Base-by-base conservation (phyloP, 2,113 vertebrate species). In the Picathartes gymnocephalus region DNA sequence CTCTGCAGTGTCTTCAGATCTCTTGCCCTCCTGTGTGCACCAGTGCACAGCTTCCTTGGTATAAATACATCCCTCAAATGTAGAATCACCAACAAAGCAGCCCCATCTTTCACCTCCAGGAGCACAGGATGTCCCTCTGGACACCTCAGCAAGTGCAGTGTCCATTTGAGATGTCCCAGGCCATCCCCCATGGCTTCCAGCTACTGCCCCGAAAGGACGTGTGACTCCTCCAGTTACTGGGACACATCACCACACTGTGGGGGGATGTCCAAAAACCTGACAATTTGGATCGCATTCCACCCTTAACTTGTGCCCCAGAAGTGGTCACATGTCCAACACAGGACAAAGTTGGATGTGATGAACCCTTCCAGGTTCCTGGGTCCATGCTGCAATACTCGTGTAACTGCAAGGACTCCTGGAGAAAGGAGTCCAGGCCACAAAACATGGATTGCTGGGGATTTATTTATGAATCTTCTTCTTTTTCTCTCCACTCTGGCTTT, bases 221-320 rank as follows among this genome's bases (percentile, higher is more conserved):
- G 0, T 40, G 16, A 2, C 14, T 69, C 39, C 23, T 68, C 27
- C 19, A 6, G 13, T 35, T 57, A 4, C 31, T 19, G 35, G 35
- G 31, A n/a, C 5, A 24, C 9, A 20, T 44, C 54, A 72, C 19
- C 27, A 39, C 31, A 35, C 30, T 28, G 5, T 22, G 45, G 15
- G 13, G 21, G 35, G 39, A 37, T 15, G 3, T 24, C 78, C 28
- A 50, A 54, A 72, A 54, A 50, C 6, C 0, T 20, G n/a, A 9
- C 0, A 1, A 40, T 37, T 37, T 66, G 40, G 54, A 50, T n/a
- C 20, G 2, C 37, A 17, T 31, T 42, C 30, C 33, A 51, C 2
- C 22, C 8, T 3, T 40, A 30, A 40, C 8, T 50, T 17, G 39
- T 81, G 20, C 27, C 40, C 13, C n/a, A 81, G 35, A 70, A 56